Conservation (phyloP, 2,888 invertebrate species). For the Drosophila kokeensis region DNA sequence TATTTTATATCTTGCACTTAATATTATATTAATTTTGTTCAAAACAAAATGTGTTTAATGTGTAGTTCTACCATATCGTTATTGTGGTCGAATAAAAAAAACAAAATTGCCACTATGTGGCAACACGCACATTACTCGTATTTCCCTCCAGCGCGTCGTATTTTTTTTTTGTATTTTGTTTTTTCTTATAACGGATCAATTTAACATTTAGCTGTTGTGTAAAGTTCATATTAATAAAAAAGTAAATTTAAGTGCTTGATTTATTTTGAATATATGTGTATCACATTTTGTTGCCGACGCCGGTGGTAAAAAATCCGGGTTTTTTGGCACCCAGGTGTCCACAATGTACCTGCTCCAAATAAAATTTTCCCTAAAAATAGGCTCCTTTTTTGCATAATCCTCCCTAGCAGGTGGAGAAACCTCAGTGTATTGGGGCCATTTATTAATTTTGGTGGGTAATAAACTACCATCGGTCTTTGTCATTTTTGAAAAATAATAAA, state of each 20-base stretch:
- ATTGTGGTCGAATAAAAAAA: neutral
- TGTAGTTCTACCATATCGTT: neutral
- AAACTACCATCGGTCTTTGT: too few species aligned
- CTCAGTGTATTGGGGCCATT: too few species aligned
- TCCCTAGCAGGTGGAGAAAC: too few species aligned
- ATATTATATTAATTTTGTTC: neutral
- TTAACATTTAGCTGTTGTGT: conserved; percentile 1
- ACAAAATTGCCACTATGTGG: conserved; percentile 23
- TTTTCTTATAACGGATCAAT: neutral
- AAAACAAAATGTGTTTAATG: neutral
- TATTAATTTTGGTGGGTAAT: too few species aligned
- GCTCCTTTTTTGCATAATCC: too few species aligned
- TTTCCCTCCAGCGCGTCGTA: conserved; percentile 5
- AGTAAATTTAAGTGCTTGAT: neutral
- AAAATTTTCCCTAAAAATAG: too few species aligned
- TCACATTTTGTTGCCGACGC: neutral
- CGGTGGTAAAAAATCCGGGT: too few species aligned
- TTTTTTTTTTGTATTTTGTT: neutral
- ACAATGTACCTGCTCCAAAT: too few species aligned
- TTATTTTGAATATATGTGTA: neutral
- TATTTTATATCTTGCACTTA: neutral
- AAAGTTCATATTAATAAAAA: neutral
- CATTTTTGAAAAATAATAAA: too few species aligned
- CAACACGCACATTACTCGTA: conserved; percentile 17
- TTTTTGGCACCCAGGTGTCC: too few species aligned